A percentile compares a stretch with the other conserved stretches of the same genome.
Evolutionary conservation across 2,888 invertebrate genomes (phyloP).

Genomic region (Parasteatoda lunata): DNA sequence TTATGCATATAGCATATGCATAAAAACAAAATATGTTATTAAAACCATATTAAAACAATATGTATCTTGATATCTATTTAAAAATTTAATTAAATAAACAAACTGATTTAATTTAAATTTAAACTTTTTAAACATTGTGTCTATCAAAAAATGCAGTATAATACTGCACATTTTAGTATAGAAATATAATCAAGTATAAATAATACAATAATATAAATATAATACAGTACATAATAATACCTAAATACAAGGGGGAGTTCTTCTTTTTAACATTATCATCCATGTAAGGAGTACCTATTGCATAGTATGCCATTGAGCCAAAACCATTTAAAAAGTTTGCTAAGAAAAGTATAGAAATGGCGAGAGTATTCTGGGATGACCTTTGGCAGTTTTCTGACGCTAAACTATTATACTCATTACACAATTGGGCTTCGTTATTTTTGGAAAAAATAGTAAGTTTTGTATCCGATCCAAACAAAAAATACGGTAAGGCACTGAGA

Average conservation of each 20-base stretch:
- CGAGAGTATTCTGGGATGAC: constrained; percentile 49
- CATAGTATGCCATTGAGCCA: constrained; percentile 69
- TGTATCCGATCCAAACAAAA: constrained; percentile 67
- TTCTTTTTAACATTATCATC: constrained; percentile 71
- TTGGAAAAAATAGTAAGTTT: not conserved
- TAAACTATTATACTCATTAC: not conserved
- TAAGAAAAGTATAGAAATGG: constrained; percentile 68
- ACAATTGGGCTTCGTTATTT: constrained; percentile 5
- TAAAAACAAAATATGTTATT: too few species aligned
- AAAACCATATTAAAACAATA: not conserved
- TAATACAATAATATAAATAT: not conserved
- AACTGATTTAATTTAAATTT: not conserved
- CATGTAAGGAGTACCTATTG: constrained; percentile 69
- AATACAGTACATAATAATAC: constrained; percentile 9
- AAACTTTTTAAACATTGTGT: not conserved
- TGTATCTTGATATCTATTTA: not conserved
- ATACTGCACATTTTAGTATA: not conserved
- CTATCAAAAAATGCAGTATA: not conserved
- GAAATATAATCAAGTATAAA: too few species aligned
- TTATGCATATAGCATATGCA: too few species aligned
- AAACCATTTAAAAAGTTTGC: constrained; percentile 70
- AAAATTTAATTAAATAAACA: not conserved
- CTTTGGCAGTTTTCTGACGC: not conserved
- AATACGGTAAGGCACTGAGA: constrained; percentile 67
- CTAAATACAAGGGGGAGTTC: constrained; percentile 69